Conservation (phyloP, 2,113 vertebrate genomes). For the Albula glossodonta region DNA sequence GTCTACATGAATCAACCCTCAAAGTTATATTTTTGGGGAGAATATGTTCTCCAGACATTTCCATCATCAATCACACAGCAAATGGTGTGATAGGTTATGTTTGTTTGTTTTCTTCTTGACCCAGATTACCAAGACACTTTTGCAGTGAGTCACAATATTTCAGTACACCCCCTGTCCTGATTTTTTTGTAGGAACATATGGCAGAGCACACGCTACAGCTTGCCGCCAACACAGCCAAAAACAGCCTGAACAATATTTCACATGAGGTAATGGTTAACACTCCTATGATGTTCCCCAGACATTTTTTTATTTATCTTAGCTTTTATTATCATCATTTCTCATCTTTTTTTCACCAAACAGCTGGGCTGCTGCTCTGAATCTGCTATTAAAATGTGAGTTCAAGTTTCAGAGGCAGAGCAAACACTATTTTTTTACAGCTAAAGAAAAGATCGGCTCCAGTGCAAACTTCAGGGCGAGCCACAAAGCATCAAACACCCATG, state of each 20-base stretch:
- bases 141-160: not conserved
- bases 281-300: not conserved
- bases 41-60: no score
- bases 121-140: not conserved
- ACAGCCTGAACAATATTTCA: not conserved
- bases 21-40: not conserved
- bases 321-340: not conserved
- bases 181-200: not conserved
- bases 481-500: no score
- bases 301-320: not conserved
- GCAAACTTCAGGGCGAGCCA: not conserved
- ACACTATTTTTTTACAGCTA: not conserved
- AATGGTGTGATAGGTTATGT: not conserved
- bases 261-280: not conserved
- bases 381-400: not conserved
- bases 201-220: not conserved
- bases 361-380: not conserved
- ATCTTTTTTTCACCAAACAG: not conserved
- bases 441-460: not conserved
- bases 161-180: not conserved
- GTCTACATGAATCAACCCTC: constrained; percentile 26
- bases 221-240: not conserved
- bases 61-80: no score
- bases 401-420: not conserved
- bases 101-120: not conserved